Percentiles rank a stretch among this genome's conserved stretches.
These are phyloP conservation scores for Chloebia gouldiae DNA, from an alignment of 2,113 vertebrate species.

Conservation along the genomic window DNA sequence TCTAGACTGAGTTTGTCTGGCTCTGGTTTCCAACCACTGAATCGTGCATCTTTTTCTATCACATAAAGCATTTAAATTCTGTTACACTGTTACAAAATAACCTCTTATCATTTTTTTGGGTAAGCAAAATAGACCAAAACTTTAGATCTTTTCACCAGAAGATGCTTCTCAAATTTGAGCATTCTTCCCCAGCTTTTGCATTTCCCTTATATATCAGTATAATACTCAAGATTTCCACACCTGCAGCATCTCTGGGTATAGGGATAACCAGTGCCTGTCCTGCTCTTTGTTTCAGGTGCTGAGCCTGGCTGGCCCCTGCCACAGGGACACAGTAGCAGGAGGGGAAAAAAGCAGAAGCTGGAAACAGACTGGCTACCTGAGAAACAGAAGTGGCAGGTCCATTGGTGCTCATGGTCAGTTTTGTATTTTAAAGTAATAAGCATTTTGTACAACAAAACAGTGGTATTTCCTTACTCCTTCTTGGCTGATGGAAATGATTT, in stretches of 20 bases:
- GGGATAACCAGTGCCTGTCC: not conserved
- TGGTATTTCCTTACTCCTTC: not conserved
- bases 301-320: not conserved
- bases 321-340: rapidly evolving
- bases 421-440: not conserved
- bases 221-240: not conserved
- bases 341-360: not conserved
- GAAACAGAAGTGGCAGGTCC: not conserved
- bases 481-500: not conserved
- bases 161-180: not conserved
- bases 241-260: not conserved
- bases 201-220: not conserved
- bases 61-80: not conserved
- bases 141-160: not conserved
- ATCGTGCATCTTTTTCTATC: rapidly evolving
- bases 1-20: not conserved
- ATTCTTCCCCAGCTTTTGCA: not conserved
- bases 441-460: not conserved
- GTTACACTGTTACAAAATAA: not conserved
- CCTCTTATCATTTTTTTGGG: not conserved
- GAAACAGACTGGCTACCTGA: not conserved
- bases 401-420: not conserved
- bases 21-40: not conserved
- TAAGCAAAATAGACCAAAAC: not conserved
- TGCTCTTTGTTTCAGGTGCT: not conserved